Evolutionary conservation across 2,888 invertebrate genomes (phyloP).

Genomic region (Meghimatium bilineatum): DNA sequence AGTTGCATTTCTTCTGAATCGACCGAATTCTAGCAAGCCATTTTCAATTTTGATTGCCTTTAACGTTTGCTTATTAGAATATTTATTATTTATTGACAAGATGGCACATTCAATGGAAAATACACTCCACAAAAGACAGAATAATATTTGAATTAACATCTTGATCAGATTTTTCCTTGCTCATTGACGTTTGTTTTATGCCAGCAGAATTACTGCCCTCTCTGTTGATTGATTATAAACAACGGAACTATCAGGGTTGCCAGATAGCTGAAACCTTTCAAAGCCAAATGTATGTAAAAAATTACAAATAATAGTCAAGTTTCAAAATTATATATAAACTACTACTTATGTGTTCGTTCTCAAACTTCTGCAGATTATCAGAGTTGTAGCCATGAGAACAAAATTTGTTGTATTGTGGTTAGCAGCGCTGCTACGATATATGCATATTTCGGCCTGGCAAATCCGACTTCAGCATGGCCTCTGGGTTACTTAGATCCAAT

Average conservation of each 20-base stretch:
- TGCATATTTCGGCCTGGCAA: no score
- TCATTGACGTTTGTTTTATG: not conserved
- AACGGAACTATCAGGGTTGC: not conserved
- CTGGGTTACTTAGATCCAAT: no score
- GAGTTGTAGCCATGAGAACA: no score
- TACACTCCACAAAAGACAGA: constrained; percentile 1
- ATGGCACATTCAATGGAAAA: constrained; percentile 6
- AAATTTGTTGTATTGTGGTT: no score
- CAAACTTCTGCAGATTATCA: no score
- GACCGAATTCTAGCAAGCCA: not conserved
- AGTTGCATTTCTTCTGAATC: not conserved
- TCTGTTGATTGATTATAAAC: not conserved
- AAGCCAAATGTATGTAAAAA: no score
- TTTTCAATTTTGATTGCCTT: constrained; percentile 9
- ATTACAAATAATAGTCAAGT: no score
- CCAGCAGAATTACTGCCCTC: constrained; percentile 9
- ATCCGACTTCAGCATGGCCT: no score
- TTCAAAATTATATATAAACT: no score
- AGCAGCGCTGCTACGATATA: no score
- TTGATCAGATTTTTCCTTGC: not conserved
- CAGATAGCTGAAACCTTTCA: no score
- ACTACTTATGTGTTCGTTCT: no score
- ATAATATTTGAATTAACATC: constrained; percentile 8
- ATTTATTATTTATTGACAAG: constrained; percentile 27
- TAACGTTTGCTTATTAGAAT: constrained; percentile 25